Percentiles rank a stretch among this genome's conserved stretches.
Evolutionary conservation across 2,888 invertebrate species (phyloP).

Genomic region (Folsomia candida): DNA sequence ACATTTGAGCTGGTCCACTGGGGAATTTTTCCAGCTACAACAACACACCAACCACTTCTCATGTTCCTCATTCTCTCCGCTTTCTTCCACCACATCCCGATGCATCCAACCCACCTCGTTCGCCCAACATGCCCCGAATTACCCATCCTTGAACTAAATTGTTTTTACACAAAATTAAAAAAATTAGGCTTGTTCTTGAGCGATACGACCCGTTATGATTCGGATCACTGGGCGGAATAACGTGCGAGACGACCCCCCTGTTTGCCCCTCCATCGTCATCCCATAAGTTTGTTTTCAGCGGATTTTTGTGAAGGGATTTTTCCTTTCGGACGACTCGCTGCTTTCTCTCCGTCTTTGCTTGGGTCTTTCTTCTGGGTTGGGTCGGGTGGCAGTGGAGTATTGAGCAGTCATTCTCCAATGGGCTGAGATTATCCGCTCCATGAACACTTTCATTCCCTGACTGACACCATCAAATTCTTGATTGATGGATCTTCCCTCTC

Average conservation of each 20-base stretch:
- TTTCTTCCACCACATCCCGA: not conserved
- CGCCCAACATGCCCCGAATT: no score
- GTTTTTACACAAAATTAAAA: not conserved
- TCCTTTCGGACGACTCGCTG: not conserved
- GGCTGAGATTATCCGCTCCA: slow-evolving; percentile 1
- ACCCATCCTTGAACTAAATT: no score
- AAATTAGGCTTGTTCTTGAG: no score
- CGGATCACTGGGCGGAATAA: no score
- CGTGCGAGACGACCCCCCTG: no score
- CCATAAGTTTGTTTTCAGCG: no score
- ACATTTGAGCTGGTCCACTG: slow-evolving; percentile 8
- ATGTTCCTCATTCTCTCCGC: not conserved
- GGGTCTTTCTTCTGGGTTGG: not conserved
- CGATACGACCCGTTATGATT: no score
- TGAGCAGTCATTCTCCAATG: not conserved
- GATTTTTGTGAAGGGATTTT: not conserved
- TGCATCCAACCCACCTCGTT: not conserved
- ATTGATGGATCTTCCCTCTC: not conserved
- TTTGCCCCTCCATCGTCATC: no score
- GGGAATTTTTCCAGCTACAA: slow-evolving; percentile 9
- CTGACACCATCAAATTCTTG: slow-evolving; percentile 1
- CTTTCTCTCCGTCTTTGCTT: not conserved
- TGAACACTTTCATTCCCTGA: not conserved
- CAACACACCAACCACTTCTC: not conserved
- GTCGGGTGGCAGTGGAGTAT: no score